Conservation (phyloP, 2,888 invertebrate genomes). For the Scaptomyza tumidula region DNA sequence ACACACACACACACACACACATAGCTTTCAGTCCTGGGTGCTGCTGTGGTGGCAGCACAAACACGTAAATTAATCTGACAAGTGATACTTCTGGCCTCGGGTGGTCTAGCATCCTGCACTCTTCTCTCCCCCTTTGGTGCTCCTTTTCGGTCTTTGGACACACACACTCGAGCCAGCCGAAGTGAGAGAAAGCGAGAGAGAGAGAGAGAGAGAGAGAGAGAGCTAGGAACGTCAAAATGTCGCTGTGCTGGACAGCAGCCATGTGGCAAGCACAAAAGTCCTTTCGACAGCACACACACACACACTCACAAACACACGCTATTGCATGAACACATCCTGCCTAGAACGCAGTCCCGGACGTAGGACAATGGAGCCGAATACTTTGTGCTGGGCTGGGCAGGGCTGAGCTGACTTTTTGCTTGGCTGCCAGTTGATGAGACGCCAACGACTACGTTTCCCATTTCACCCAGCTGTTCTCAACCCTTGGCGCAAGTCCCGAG, state of each 20-base stretch:
- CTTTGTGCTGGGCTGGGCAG: slow-evolving; percentile 30
- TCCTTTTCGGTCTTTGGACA: slow-evolving; percentile 29
- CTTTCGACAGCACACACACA: slow-evolving; percentile 63
- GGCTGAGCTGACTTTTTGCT: slow-evolving; percentile 69
- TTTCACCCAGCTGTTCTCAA: slow-evolving; percentile 11
- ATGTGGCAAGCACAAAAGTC: slow-evolving; percentile 76
- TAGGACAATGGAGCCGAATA: slow-evolving; percentile 48
- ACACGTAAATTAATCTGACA: slow-evolving; percentile 85
- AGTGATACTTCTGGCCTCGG: slow-evolving; percentile 83
- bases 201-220: not conserved
- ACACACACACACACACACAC: slow-evolving; percentile 13
- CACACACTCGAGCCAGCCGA: slow-evolving; percentile 32
- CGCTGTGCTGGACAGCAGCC: slow-evolving; percentile 74
- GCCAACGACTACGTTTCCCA: slow-evolving; percentile 57
- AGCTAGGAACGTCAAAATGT: slow-evolving; percentile 69
- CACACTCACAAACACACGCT: slow-evolving; percentile 35
- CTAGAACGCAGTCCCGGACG: slow-evolving; percentile 39
- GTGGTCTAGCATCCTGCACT: slow-evolving; percentile 41
- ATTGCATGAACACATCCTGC: slow-evolving; percentile 26
- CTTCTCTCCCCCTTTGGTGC: not conserved
- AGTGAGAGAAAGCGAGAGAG: not conserved
- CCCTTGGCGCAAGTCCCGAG: slow-evolving; percentile 24
- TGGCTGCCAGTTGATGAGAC: slow-evolving; percentile 69
- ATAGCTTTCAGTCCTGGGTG: slow-evolving; percentile 44
- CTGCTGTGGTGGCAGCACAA: slow-evolving; percentile 77